Evolutionary conservation across 2,113 vertebrate genomes (phyloP).

Genomic region (Eolophus roseicapilla): DNA sequence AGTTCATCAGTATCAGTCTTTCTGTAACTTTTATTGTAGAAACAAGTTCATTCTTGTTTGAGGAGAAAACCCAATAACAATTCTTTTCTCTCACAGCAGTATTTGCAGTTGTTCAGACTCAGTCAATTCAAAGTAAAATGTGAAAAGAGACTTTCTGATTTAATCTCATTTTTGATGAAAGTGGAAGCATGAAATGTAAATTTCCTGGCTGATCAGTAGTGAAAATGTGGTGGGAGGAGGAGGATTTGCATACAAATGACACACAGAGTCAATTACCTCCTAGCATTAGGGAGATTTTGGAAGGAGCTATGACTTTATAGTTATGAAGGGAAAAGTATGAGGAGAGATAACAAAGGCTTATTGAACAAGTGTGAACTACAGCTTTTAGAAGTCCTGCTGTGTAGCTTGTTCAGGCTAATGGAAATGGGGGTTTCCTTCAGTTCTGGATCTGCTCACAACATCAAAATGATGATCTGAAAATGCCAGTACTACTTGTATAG

Average conservation of each 20-base stretch:
- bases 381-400: constrained; percentile 6
- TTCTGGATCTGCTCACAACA: neutral
- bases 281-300: constrained; percentile 19
- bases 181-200: constrained; percentile 5
- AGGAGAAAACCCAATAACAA: neutral
- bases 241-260: constrained; percentile 57
- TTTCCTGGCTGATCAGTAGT: neutral
- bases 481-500: neutral
- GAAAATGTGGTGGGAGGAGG: neutral
- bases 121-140: constrained; percentile 1
- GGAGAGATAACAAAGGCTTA: constrained; percentile 28
- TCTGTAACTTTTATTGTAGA: neutral
- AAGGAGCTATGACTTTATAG: constrained; percentile 17
- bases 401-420: constrained; percentile 18
- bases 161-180: constrained; percentile 45
- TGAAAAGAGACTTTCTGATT: constrained; percentile 32
- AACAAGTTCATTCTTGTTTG: neutral
- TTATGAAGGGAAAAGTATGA: neutral
- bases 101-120: constrained; percentile 7
- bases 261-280: constrained; percentile 24
- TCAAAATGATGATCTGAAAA: neutral
- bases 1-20: neutral
- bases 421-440: neutral
- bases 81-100: neutral
- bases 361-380: constrained; percentile 20